phyloP scores from a whole-genome alignment of 2,113 vertebrate species.

The Tachysurus vachellii region DNA sequence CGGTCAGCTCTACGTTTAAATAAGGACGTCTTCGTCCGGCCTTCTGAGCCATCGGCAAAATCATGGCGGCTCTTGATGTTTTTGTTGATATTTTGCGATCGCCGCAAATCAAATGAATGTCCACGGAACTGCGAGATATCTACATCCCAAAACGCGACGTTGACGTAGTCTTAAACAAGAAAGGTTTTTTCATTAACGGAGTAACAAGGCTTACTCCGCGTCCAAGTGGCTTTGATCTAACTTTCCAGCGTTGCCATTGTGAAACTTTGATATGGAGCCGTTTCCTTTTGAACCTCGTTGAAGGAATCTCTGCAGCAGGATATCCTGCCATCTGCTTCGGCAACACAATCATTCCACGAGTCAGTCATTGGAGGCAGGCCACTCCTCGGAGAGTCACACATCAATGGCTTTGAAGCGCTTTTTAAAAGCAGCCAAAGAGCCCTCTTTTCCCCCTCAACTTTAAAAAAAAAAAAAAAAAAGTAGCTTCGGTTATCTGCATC shows the following conservation, averaged over 20 bases:
- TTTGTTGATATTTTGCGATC: neutral
- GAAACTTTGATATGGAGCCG: constrained; percentile 49
- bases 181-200: neutral
- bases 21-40: neutral
- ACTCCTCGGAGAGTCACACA: constrained; percentile 75
- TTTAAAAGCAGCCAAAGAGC: constrained; percentile 58
- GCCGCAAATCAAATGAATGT: neutral
- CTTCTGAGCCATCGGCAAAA: neutral
- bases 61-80: neutral
- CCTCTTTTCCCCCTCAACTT: constrained; percentile 53
- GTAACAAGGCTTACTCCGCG: constrained; percentile 14
- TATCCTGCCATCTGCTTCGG: constrained; percentile 64
- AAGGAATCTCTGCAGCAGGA: constrained; percentile 62
- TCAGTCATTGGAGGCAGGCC: constrained; percentile 79
- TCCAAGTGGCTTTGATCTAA: constrained; percentile 41
- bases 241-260: constrained; percentile 30
- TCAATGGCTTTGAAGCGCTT: constrained; percentile 57
- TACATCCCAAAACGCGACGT: neutral
- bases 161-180: neutral
- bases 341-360: constrained; percentile 56
- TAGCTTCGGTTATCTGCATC: constrained; percentile 61
- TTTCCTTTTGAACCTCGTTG: constrained; percentile 58
- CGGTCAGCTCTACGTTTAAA: neutral
- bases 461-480: constrained; percentile 47
- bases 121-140: neutral